Base-by-base conservation (phyloP, 1,140 invertebrate species). In the Phenacoccus solenopsis region DNA sequence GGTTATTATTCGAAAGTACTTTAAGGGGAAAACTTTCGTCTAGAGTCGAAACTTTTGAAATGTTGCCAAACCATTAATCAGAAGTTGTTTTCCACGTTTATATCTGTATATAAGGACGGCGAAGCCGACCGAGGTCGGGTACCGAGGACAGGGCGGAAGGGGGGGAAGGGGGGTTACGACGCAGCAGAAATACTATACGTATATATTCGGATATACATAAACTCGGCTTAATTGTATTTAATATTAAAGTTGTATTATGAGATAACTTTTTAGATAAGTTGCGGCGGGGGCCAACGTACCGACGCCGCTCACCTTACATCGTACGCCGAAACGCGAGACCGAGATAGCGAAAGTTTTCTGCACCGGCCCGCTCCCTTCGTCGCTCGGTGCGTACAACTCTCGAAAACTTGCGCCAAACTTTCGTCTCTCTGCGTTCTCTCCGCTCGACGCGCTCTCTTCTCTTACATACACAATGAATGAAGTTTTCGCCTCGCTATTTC, bases 241-340 rank as follows among this genome's bases (percentile, higher is more conserved):
- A 69, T 69, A 71, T 71, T 35, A 69, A 69, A 69, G 68, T 69
- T 49, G 68, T 28, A 68, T 71, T 71, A 71, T 69, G 71, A 69
- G 71, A 64, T 71, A 71, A 71, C 71, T 71, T 71, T 71, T 71
- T 68, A 69, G 56, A 71, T 71, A 71, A 71, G 71, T 71, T 71
- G 68, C 49, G 59, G 59, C 25, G 21, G 59, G 10, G 22, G 21
- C 21, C 25, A 27, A 13, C 30, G 30, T 13, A 13, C 5, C 30
- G 30, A 32, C 30, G 30, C 30, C 30, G n/a, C 30, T 5, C 30
- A 13, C 30, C 30, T 13, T 7, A 32, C 30, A n/a, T n/a, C n/a
- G n/a, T 32, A 5, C 30, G 30, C 30, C 30, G 30, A 32, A 32
- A 32, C 30, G 30, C 30, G 5, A 13, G 13, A 32, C 13, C 30